Percentiles rank a stretch among this genome's conserved stretches.
These are phyloP conservation scores for Melanostoma scalare DNA, from an alignment of 2,888 invertebrate genomes.

Conservation along the genomic window DNA sequence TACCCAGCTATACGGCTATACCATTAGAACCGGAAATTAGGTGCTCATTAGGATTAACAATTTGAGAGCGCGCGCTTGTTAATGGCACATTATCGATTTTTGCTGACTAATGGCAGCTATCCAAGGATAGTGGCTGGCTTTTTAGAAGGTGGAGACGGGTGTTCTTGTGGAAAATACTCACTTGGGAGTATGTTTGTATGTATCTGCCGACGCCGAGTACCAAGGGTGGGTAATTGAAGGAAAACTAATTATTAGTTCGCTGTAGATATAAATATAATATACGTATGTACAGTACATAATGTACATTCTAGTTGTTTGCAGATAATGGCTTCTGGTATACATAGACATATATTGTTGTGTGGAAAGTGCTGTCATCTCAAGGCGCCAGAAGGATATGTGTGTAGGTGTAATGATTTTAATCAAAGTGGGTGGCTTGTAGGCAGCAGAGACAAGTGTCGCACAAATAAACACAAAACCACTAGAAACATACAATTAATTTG, in stretches of 20 bases:
- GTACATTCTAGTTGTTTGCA: background rate
- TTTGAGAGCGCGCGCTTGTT: slow-evolving; percentile 52
- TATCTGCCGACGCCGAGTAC: slow-evolving; percentile 4
- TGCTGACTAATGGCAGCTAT: slow-evolving; percentile 48
- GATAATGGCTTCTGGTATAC: background rate
- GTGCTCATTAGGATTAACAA: slow-evolving; percentile 71
- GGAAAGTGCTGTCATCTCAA: slow-evolving; percentile 51
- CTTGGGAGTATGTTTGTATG: background rate
- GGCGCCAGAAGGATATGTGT: slow-evolving; percentile 60
- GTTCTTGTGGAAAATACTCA: background rate
- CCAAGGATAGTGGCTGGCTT: slow-evolving; percentile 35
- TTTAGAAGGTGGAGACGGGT: background rate
- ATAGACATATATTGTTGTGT: slow-evolving; percentile 4
- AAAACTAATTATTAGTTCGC: slow-evolving; percentile 70
- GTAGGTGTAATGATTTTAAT: slow-evolving; percentile 56
- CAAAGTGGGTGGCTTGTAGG: slow-evolving; percentile 52
- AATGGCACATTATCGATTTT: slow-evolving; percentile 71
- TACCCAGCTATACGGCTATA: slow-evolving; percentile 10
- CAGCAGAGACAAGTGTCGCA: slow-evolving; percentile 62
- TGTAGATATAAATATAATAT: slow-evolving; percentile 16
- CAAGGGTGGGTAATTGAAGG: slow-evolving; percentile 62
- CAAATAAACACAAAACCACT: slow-evolving; percentile 63
- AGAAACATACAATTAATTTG: slow-evolving; percentile 64
- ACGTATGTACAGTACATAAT: background rate
- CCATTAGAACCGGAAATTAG: slow-evolving; percentile 68